Percentiles rank a stretch among this genome's conserved stretches.
These are phyloP conservation scores for Leptopilina clavipes DNA, from an alignment of 1,140 invertebrate species.

Conservation along the genomic window DNA sequence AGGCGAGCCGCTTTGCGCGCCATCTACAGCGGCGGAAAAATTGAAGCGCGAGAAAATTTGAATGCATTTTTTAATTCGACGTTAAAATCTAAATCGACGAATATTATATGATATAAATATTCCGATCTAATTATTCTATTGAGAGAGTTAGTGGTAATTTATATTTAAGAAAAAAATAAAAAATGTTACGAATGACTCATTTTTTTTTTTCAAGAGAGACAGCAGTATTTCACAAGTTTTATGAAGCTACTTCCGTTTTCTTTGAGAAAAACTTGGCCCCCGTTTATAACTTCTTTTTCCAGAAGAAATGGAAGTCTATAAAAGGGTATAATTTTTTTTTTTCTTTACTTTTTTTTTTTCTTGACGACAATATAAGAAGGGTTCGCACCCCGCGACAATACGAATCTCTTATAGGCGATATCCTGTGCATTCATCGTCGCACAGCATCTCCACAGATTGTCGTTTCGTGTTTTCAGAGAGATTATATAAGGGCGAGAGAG, in stretches of 20 bases:
- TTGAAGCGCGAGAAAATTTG: too few relatives aligned
- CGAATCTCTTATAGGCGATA: conserved; percentile 48
- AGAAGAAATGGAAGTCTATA: conserved; percentile 2
- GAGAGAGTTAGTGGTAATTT: neutral
- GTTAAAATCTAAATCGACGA: too few relatives aligned
- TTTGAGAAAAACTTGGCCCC: conserved; percentile 20
- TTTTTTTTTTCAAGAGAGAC: conserved; percentile 34
- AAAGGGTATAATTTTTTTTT: neutral
- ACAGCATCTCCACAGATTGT: conserved; percentile 44
- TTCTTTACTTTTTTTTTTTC: neutral
- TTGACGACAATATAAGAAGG: neutral
- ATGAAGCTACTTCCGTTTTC: conserved; percentile 26
- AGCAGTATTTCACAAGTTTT: neutral
- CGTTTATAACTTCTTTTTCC: neutral
- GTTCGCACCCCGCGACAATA: conserved; percentile 40
- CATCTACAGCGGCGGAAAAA: too few relatives aligned
- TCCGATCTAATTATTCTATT: neutral
- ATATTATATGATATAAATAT: too few relatives aligned
- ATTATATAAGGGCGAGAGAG: conserved; percentile 43
- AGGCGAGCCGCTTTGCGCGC: too few relatives aligned
- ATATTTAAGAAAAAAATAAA: too few relatives aligned
- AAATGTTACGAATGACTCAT: neutral
- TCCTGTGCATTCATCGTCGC: conserved; percentile 47
- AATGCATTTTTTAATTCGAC: too few relatives aligned
- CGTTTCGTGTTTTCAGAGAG: conserved; percentile 51